Evolutionary conservation across 2,113 vertebrate species (phyloP), one percentile per base, ranked within the genome.

Genomic region (Cheirogaleus medius): DNA sequence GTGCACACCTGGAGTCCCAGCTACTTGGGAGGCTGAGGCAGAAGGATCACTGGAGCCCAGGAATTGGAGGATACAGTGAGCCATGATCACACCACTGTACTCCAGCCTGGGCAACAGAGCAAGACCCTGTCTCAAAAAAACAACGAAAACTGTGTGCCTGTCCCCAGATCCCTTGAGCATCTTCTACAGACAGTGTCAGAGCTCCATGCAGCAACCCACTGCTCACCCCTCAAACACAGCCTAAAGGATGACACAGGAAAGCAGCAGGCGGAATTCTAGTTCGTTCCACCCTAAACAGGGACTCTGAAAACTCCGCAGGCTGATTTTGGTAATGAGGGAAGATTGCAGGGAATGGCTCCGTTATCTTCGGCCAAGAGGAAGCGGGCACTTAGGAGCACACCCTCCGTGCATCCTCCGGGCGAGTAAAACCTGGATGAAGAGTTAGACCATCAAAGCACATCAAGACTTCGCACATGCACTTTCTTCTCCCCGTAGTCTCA

Each of bases 191-290:
- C 64, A 39, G 2, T 1, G 9, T 37, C 47, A 2, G 21, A 9
- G 29, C 4, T 32, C 32, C 4, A 1, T 1, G 2, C 5, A 5
- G 44, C 73, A 5, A 0, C 63, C 64, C 44, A 1, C 20, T 8
- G 52, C 47, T 44, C 25, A 1, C 37, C 17, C 8, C 8, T 6
- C 29, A 5, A 14, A 32, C 58, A 25, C 3, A 3, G n/a, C 21
- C 81, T 1, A 0, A 42, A n/a, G 44, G 66, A 52, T 5, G 15
- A 71, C 39, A 29, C 10, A 1, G 15, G 18, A 63, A 39, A 29
- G 21, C 18, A 8, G 14, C 54, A 23, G 20, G 25, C 0, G 0
- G 3, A 39, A 29, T 1, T 20, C 25, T 0, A 20, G 87, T 68
- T 9, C 29, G 21, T 29, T 68, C 94, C 17, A 2, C 10, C 81